Percentiles rank a stretch among this genome's conserved stretches.
Conservation (phyloP, 1,140 invertebrate species). For the Dolichoris vasculosae region DNA sequence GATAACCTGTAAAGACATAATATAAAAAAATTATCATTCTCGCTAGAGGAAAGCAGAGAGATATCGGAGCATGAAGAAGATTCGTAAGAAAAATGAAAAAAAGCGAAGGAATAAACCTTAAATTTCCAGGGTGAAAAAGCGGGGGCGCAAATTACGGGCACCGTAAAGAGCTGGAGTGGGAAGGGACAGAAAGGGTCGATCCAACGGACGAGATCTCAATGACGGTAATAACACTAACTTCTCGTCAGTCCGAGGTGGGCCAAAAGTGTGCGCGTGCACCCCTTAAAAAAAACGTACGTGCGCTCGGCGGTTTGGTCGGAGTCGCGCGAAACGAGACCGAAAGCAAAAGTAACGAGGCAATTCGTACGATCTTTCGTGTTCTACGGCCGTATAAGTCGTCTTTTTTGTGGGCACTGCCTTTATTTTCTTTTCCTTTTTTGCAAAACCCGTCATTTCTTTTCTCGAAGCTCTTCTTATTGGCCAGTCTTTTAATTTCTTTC, state of each 20-base stretch:
- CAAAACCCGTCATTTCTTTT: not conserved
- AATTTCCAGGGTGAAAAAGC: constrained; percentile 47
- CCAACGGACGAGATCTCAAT: constrained; percentile 55
- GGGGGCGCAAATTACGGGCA: constrained; percentile 31
- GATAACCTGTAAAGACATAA: not conserved
- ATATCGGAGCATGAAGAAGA: not conserved
- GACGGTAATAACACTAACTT: constrained; percentile 69
- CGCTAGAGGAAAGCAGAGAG: not conserved
- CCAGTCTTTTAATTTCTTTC: not conserved
- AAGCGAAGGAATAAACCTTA: constrained; percentile 33
- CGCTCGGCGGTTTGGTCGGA: not conserved
- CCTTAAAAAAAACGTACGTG: constrained; percentile 35
- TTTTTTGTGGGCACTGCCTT: constrained; percentile 33
- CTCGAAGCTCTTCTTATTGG: not conserved
- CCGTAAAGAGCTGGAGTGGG: not conserved
- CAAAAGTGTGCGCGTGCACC: constrained; percentile 24
- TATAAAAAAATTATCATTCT: not conserved
- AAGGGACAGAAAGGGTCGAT: constrained; percentile 24
- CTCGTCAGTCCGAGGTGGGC: constrained; percentile 57
- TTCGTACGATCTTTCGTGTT: constrained; percentile 36
- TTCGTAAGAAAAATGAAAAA: not conserved
- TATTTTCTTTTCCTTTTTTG: constrained; percentile 25
- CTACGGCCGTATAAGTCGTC: constrained; percentile 11
- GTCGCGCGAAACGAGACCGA: not conserved
- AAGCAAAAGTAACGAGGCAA: constrained; percentile 45